Evolutionary conservation across 2,888 invertebrate species (phyloP), one percentile per base, ranked within the genome.

Genomic region (Microplitis deprimator): DNA sequence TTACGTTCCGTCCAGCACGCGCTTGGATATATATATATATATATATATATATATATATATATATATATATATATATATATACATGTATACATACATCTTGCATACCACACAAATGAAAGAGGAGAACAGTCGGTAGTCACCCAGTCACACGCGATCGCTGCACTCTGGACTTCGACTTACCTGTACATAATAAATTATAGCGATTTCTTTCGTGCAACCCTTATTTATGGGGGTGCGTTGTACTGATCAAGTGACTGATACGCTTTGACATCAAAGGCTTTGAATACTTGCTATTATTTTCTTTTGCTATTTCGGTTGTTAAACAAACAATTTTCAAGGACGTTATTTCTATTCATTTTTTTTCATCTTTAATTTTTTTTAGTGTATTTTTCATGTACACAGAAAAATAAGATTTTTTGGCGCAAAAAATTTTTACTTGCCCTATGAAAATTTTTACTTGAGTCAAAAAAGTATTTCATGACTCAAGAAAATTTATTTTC

Each of bases 171-270:
- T 76, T 38, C 17, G n/a, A 73, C 77, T 73, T 70, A 61, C 73
- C 75, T 79, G 81, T 81, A 83, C 84, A 86, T 88, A 50, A 50
- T 50, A 89, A 89, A 87, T 89, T 87, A 89, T 88, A 84, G 84
- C 86, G 82, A 86, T 87, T 88, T 89, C 88, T 88, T 88, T 86
- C 83, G 85, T 84, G 84, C 87, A 85, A 86, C 87, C 86, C 85
- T 87, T 86, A 86, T 88, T 89, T 87, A 88, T 87, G 85, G 85
- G 87, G 87, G 86, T 86, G 87, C 86, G 85, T 86, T 83, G 83
- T 80, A 70, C 86, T 87, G 86, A 87, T 86, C 84, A 83, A 77
- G 79, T 84, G 79, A 71, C 83, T 83, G 88, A 87, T 88, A 89
- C 81, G 68, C 76, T 73, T 81, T 85, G 85, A 88, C 88, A 89